These are phyloP conservation scores for Podiceps cristatus DNA, from an alignment of 2,113 vertebrate species.

Conservation along the genomic window DNA sequence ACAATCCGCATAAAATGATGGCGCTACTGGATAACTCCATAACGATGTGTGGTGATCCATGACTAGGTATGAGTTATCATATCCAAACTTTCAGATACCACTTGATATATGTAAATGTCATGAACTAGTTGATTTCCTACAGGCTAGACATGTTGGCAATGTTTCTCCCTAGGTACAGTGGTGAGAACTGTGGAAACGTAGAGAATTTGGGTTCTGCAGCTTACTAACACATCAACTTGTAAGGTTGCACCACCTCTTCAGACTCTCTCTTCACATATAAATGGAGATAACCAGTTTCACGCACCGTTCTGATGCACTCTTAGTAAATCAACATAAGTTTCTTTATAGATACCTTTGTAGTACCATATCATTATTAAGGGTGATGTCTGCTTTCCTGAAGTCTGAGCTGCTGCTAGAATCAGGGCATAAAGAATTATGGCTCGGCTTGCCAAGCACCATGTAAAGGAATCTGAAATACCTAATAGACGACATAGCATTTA, in stretches of 20 bases:
- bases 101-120: background rate
- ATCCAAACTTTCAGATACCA: background rate
- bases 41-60: background rate
- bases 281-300: background rate
- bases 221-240: background rate
- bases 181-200: background rate
- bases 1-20: background rate
- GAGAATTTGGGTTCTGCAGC: background rate
- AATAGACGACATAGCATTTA: background rate
- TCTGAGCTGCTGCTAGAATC: background rate
- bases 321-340: background rate
- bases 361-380: background rate
- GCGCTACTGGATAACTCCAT: background rate
- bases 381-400: background rate
- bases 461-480: background rate
- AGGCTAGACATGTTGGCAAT: rapidly evolving
- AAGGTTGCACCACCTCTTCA: background rate
- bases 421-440: background rate
- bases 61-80: background rate
- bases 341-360: background rate
- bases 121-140: background rate
- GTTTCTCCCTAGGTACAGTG: background rate
- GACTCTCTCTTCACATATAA: background rate
- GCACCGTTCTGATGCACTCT: background rate
- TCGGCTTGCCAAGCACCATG: background rate